These are phyloP conservation scores for Papilio polyxenes DNA, from an alignment of 1,140 invertebrate species.

Conservation along the genomic window DNA sequence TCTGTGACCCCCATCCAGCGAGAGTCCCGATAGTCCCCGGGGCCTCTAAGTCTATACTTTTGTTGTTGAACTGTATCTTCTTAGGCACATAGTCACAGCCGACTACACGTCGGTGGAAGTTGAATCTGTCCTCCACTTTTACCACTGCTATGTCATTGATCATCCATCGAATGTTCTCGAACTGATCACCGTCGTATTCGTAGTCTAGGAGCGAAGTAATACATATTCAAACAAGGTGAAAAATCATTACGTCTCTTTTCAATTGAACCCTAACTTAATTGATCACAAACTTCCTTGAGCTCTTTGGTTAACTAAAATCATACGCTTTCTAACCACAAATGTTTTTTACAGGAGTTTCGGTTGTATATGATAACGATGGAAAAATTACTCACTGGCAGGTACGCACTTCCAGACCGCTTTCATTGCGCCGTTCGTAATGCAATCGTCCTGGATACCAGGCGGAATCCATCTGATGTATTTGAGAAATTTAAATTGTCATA, in stretches of 20 bases:
- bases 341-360: too few relatives aligned
- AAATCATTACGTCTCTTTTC: background rate
- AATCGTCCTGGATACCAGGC: conserved; percentile 46
- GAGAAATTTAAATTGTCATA: background rate
- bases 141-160: conserved; percentile 69
- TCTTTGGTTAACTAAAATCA: too few relatives aligned
- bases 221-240: conserved; percentile 22
- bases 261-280: background rate
- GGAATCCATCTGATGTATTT: conserved; percentile 49
- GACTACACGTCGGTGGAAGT: conserved; percentile 57
- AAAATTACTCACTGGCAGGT: conserved; percentile 52
- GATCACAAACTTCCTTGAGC: background rate
- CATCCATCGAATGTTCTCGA: conserved; percentile 72
- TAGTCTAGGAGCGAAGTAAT: conserved; percentile 51
- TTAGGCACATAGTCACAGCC: conserved; percentile 68
- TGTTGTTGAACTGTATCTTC: conserved; percentile 58
- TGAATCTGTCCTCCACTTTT: conserved; percentile 64
- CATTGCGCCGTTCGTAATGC: conserved; percentile 57
- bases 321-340: too few relatives aligned
- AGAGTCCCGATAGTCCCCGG: conserved; percentile 51
- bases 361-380: background rate
- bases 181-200: conserved; percentile 61
- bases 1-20: conserved; percentile 64
- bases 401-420: conserved; percentile 65
- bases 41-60: conserved; percentile 50